phyloP scores from a whole-genome alignment of 1,140 invertebrate genomes.

The Metopolophium dirhodum region DNA sequence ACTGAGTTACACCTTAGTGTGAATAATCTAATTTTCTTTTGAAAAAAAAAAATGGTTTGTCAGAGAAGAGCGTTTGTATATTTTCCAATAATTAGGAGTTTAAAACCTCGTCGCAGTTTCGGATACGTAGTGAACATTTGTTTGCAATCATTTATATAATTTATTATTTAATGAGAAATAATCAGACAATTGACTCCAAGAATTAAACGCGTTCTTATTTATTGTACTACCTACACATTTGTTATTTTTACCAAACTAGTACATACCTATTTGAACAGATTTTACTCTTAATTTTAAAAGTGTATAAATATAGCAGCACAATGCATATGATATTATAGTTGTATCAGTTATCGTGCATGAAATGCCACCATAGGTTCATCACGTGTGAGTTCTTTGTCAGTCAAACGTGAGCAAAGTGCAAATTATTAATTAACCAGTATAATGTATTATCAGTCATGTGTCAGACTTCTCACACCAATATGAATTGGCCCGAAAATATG shows the following conservation, averaged over 20 bases:
- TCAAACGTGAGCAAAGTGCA: conserved; percentile 20
- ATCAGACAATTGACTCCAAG: not conserved
- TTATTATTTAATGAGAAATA: not conserved
- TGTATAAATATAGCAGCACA: not conserved
- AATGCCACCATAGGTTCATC: not conserved
- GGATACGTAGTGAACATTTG: not conserved
- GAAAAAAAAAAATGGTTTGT: not conserved
- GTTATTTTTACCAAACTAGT: not conserved
- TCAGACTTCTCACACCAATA: not conserved
- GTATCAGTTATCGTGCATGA: not conserved
- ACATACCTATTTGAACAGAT: not conserved
- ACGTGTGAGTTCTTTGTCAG: conserved; percentile 16
- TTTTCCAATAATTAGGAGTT: too few species aligned
- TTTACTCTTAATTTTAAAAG: not conserved
- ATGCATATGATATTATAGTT: not conserved
- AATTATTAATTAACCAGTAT: conserved; percentile 8
- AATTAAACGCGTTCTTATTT: not conserved
- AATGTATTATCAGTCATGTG: not conserved
- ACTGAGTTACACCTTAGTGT: not conserved
- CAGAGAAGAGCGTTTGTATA: not conserved
- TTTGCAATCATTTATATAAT: not conserved
- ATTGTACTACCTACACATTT: too few species aligned
- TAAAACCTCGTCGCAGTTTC: not conserved
- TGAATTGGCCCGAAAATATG: not conserved
- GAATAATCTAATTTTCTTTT: not conserved